A percentile compares a stretch with the other conserved stretches of the same genome.
Conservation (phyloP, 2,797 vertebrate species). For the Dryobates pubescens region DNA sequence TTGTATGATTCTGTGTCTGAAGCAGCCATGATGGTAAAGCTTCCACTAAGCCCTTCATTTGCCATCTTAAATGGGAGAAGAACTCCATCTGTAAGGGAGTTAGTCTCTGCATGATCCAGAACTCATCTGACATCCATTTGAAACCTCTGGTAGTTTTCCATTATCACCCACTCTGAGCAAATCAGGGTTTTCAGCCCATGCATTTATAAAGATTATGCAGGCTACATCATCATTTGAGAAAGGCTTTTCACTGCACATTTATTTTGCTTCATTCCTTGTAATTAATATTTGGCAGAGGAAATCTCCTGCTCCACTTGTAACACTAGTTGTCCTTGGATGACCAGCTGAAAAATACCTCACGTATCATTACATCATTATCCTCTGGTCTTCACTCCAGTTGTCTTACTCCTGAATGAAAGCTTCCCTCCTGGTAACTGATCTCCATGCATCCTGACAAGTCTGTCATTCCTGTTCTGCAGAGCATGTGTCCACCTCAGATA, state of each 20-base stretch:
- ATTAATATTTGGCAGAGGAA: constrained; percentile 15
- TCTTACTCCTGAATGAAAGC: background rate
- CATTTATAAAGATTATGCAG: constrained; percentile 4
- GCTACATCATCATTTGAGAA: background rate
- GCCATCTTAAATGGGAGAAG: background rate
- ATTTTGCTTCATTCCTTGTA: background rate
- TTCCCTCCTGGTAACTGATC: background rate
- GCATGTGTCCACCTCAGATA: background rate
- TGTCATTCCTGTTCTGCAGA: background rate
- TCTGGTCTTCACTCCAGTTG: background rate
- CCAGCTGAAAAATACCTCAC: background rate
- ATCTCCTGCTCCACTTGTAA: background rate
- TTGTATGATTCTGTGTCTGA: background rate
- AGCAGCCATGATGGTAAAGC: background rate
- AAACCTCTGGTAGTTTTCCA: constrained; percentile 10
- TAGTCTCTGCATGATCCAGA: background rate
- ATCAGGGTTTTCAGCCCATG: background rate
- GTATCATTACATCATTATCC: background rate
- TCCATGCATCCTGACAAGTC: background rate
- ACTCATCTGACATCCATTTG: background rate
- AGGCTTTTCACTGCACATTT: background rate
- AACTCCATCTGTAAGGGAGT: background rate
- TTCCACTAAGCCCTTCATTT: background rate
- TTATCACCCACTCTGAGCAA: background rate
- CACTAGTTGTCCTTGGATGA: background rate